Conservation (phyloP, 2,797 vertebrate species). For the Yasuhikotakia modesta region DNA sequence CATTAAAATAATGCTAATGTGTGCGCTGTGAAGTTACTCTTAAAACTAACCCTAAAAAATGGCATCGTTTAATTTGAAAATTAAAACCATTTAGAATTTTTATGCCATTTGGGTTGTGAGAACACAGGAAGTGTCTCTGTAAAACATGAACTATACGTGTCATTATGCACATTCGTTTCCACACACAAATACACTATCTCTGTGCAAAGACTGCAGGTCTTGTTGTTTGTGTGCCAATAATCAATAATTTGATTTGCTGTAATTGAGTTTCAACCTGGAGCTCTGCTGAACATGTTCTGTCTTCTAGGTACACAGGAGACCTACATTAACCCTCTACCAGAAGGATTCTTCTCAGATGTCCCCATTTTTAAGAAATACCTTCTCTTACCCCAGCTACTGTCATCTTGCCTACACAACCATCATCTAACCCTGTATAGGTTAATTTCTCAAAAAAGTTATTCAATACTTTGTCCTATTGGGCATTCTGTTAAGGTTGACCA, state of each 20-base stretch:
- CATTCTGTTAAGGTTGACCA: too few relatives aligned
- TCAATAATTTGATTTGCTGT: neutral
- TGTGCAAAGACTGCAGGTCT: neutral
- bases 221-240: slow-evolving; percentile 1
- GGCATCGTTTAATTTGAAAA: too few relatives aligned
- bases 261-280: neutral
- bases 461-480: too few relatives aligned
- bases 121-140: too few relatives aligned
- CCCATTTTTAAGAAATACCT: neutral
- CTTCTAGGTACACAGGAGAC: neutral
- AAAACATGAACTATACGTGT: too few relatives aligned
- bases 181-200: neutral
- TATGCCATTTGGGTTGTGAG: too few relatives aligned
- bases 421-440: neutral
- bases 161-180: too few relatives aligned
- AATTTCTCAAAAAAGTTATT: too few relatives aligned
- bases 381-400: neutral
- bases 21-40: too few relatives aligned
- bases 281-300: neutral
- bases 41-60: too few relatives aligned
- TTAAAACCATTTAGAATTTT: too few relatives aligned
- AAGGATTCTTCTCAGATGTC: neutral
- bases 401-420: neutral
- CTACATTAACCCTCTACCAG: neutral
- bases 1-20: neutral